phyloP scores from a whole-genome alignment of 2,113 vertebrate genomes.

The Plecturocebus donacophilus region DNA sequence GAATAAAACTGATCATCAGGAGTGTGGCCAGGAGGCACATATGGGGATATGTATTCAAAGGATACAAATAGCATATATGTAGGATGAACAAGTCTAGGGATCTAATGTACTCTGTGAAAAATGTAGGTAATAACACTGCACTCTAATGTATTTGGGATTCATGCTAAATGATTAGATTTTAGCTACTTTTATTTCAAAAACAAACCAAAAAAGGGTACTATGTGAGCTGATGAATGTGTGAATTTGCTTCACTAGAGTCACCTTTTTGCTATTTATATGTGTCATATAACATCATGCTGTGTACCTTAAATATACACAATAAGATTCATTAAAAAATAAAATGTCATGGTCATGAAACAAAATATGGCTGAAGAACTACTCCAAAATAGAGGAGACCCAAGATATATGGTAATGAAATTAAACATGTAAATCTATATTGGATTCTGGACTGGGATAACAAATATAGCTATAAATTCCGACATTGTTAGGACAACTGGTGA shows the following conservation, averaged over 20 bases:
- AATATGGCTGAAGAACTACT: not conserved
- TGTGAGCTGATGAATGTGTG: not conserved
- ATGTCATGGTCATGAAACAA: not conserved
- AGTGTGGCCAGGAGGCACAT: too few species aligned
- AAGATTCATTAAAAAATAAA: not conserved
- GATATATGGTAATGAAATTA: not conserved
- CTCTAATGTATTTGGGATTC: not conserved
- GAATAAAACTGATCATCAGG: not conserved
- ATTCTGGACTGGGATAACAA: not conserved
- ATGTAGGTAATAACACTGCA: not conserved
- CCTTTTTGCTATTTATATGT: not conserved
- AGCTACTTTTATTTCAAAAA: not conserved
- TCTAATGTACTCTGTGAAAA: not conserved
- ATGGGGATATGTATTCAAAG: not conserved
- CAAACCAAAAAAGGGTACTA: not conserved
- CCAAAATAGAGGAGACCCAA: not conserved
- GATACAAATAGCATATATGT: not conserved
- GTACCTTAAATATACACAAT: not conserved
- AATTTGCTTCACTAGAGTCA: not conserved
- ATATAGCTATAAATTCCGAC: too few species aligned
- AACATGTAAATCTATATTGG: not conserved
- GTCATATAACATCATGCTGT: not conserved
- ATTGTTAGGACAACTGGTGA: not conserved
- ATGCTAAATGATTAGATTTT: not conserved
- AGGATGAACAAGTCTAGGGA: not conserved